Conservation (phyloP, 2,113 vertebrate species). For the Caranx ignobilis region DNA sequence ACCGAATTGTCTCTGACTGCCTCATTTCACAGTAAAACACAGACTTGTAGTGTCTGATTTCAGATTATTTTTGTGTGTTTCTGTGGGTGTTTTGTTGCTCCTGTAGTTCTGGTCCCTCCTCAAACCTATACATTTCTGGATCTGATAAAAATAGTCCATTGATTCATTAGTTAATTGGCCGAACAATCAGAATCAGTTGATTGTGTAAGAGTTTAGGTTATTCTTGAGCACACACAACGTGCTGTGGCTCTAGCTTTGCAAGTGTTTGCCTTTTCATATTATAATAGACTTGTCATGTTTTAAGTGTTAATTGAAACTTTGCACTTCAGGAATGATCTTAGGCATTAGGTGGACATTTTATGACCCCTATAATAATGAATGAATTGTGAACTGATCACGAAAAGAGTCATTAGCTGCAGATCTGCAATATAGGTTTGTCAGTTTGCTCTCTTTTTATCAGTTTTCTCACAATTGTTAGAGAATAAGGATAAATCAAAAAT, state of each 20-base stretch:
- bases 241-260: not conserved
- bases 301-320: not conserved
- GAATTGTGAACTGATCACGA: not conserved
- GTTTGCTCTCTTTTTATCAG: too few relatives aligned
- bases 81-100: not conserved
- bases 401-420: not conserved
- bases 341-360: not conserved
- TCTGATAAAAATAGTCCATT: not conserved
- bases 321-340: not conserved
- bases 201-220: not conserved
- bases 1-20: slow-evolving; percentile 34
- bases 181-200: not conserved
- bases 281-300: not conserved
- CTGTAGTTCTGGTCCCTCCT: not conserved
- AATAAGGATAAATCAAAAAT: too few relatives aligned
- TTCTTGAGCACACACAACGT: not conserved
- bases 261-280: not conserved
- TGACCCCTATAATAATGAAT: not conserved
- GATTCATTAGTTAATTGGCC: not conserved
- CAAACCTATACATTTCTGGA: not conserved
- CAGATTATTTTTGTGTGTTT: not conserved
- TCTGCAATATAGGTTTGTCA: not conserved
- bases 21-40: slow-evolving; percentile 5
- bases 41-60: not conserved
- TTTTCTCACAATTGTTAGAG: too few relatives aligned